These are phyloP conservation scores for Polia nebulosa DNA, from an alignment of 2,888 invertebrate species.

Conservation along the genomic window DNA sequence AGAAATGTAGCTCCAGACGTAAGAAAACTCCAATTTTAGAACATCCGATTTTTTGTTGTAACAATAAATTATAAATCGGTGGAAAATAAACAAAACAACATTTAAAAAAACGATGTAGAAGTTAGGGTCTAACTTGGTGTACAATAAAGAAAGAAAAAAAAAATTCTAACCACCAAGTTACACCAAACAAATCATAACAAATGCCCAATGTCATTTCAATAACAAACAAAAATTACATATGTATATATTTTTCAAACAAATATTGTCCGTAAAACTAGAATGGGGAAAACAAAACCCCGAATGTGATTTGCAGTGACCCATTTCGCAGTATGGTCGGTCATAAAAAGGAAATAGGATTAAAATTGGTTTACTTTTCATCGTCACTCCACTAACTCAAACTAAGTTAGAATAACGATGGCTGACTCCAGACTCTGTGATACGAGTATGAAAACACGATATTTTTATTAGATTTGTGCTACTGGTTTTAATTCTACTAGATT, in stretches of 20 bases:
- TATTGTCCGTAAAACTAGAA: constrained; percentile 28
- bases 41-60: not conserved
- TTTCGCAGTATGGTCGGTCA: constrained; percentile 48
- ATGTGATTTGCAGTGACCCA: constrained; percentile 60
- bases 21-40: too few species aligned
- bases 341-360: constrained; percentile 59
- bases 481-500: not conserved
- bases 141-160: not conserved
- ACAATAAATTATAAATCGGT: too few species aligned
- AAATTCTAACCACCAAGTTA: not conserved
- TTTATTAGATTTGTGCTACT: not conserved
- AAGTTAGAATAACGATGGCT: constrained; percentile 34
- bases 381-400: constrained; percentile 32
- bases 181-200: too few species aligned
- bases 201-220: constrained; percentile 10
- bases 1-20: not conserved
- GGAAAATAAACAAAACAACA: too few species aligned
- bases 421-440: constrained; percentile 6
- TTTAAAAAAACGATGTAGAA: too few species aligned
- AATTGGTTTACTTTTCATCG: constrained; percentile 57
- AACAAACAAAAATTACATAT: constrained; percentile 26
- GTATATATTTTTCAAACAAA: constrained; percentile 46
- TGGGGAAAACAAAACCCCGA: constrained; percentile 44
- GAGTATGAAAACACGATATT: not conserved
- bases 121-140: too few species aligned